Base-by-base conservation (phyloP, 2,888 invertebrate genomes). In the Dioctria rufipes region DNA sequence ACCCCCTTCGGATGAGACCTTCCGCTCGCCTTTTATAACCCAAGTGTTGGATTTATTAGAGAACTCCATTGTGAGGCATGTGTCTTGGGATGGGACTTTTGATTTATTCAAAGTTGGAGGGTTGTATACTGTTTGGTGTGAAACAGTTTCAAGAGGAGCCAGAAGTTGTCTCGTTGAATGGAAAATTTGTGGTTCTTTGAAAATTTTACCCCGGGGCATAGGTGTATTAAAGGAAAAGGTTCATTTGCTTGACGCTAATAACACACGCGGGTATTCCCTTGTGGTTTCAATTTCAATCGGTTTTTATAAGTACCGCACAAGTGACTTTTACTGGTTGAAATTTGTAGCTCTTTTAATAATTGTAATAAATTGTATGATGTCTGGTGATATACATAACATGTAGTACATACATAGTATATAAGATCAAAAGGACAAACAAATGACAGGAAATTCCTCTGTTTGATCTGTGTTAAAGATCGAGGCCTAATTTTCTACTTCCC, bases 41-140 rank as follows among this genome's bases (percentile, higher is more conserved):
- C 37, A 81, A 67, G 80, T 81, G 81, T 81, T 77, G 81, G 80
- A 80, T 75, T 81, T 81, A 81, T 81, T 81, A 81, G 80, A 80
- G 71, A 63, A 65, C 46, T 75, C 54, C 13, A 42, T 75, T 66
- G 80, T 80, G 58, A 65, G 75, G 37, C 73, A 66, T 75, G 75
- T 81, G 77, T 73, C 81, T 75, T 67, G 71, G 71, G 78, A 78
- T 67, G 71, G 71, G 78, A 78, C 65, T 78, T 81, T 81, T 80
- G 81, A 81, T 81, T 80, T 80, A 81, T 81, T 58, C 67, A 43
- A 66, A 73, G 75, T 67, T 78, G 65, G 71, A 73, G 81, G 81
- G 60, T 65, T 81, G 69, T 25, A 9, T 37, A 37, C 51, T 46
- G 71, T 71, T 79, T 81, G 25, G 25, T 25, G 25, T 25, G 81